phyloP scores from a whole-genome alignment of 2,113 vertebrate species.

The Myanophis thanlyinensis region DNA sequence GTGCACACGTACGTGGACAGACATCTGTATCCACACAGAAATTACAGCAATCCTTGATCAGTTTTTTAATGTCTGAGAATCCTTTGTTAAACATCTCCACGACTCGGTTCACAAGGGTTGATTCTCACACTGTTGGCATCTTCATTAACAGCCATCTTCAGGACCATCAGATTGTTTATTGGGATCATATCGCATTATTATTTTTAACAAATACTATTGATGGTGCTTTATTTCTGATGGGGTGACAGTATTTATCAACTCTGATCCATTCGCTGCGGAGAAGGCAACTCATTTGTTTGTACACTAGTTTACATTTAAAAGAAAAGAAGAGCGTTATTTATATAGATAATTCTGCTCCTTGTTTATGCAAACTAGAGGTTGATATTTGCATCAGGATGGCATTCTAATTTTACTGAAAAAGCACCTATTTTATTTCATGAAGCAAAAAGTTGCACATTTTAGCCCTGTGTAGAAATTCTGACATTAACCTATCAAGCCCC shows the following conservation, averaged over 20 bases:
- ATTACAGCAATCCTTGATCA: not conserved
- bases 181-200: not conserved
- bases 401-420: not conserved
- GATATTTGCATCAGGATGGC: not conserved
- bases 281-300: not conserved
- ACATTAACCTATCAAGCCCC: not conserved
- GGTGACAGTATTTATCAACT: not conserved
- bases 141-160: not conserved
- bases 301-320: not conserved
- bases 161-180: not conserved
- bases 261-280: not conserved
- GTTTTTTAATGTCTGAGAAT: not conserved
- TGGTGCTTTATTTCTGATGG: not conserved
- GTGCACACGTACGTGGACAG: not conserved
- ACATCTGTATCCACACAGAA: not conserved
- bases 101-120: not conserved
- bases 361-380: not conserved
- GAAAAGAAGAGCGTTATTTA: not conserved
- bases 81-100: not conserved
- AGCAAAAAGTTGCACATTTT: not conserved
- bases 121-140: not conserved
- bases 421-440: not conserved
- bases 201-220: not conserved
- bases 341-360: not conserved
- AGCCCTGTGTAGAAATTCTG: not conserved